Percentiles rank a stretch among this genome's conserved stretches.
Conservation (phyloP, 2,888 invertebrate genomes). For the Podabrus alpinus region DNA sequence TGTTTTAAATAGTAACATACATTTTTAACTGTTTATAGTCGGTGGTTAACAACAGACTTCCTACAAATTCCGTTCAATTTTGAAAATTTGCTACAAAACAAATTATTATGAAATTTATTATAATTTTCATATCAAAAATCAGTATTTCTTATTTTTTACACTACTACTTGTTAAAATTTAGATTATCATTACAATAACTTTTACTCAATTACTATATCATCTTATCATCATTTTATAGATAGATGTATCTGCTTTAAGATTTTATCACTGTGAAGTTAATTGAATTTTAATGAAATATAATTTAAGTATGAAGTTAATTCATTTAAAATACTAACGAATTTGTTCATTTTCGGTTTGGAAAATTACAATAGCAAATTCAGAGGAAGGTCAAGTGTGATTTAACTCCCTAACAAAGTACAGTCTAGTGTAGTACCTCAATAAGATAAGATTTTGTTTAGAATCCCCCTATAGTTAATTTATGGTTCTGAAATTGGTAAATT, state of each 20-base stretch:
- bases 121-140: background rate
- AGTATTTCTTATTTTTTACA: background rate
- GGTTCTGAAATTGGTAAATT: too few species aligned
- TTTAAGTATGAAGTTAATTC: background rate
- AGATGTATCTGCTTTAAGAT: background rate
- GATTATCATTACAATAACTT: background rate
- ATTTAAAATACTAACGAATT: background rate
- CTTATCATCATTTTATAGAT: background rate
- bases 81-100: background rate
- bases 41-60: background rate
- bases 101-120: background rate
- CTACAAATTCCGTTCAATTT: background rate
- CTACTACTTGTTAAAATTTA: background rate
- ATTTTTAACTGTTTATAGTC: background rate
- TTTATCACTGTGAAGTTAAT: background rate
- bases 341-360: background rate
- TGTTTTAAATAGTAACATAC: too few species aligned
- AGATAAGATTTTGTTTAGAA: too few species aligned
- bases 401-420: too few species aligned
- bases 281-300: background rate
- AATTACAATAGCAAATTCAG: background rate
- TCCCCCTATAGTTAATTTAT: too few species aligned
- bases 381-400: background rate
- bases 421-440: too few species aligned
- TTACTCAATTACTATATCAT: background rate